Evolutionary conservation across 2,113 vertebrate species (phyloP), one percentile per base, ranked within the genome.

Genomic region (Epinephelus lanceolatus): DNA sequence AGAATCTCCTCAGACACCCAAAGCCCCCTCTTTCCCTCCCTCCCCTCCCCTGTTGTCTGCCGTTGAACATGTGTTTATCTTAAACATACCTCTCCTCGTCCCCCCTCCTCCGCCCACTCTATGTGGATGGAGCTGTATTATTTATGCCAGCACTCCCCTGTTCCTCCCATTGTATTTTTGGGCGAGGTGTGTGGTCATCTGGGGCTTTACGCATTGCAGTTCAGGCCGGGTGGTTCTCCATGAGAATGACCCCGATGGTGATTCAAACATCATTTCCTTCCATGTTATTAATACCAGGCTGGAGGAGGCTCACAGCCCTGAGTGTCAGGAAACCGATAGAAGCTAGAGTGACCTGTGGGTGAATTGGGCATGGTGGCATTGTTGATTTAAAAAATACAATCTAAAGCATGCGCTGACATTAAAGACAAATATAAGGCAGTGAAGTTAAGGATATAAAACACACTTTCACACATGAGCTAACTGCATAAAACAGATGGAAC

Each of bases 31-130:
- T 72, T 27, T n/a, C 71, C 68, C 47, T 55, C 52, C 57, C 47
- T n/a, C 25, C 67, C 66, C 71, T 42, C 66, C 59, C 10, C 30
- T 78, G 49, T 78, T 88, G 69, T 75, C 80, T 78, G 71, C 63
- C 1, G 56, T 81, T 86, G 21, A 80, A 76, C 15, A 57, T 89
- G 81, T 93, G 92, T 94, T 93, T 94, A 94, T 92, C 76, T 93
- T 90, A 70, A 88, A 92, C 88, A 91, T 92, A 90, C 92, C 47
- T 84, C 71, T 74, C 76, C 59, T 79, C 7, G 15, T 80, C 72
- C 76, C 42, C 30, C 77, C 71, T 71, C 72, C 85, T 56, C 65
- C 66, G 52, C 63, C 53, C 33, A n/a, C 60, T 79, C 69, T 71
- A 87, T 77, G 84, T 90, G 81, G 84, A 87, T 62, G 67, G 53